phyloP scores from a whole-genome alignment of 2,888 invertebrate species.

The Tanypteryx hageni region DNA sequence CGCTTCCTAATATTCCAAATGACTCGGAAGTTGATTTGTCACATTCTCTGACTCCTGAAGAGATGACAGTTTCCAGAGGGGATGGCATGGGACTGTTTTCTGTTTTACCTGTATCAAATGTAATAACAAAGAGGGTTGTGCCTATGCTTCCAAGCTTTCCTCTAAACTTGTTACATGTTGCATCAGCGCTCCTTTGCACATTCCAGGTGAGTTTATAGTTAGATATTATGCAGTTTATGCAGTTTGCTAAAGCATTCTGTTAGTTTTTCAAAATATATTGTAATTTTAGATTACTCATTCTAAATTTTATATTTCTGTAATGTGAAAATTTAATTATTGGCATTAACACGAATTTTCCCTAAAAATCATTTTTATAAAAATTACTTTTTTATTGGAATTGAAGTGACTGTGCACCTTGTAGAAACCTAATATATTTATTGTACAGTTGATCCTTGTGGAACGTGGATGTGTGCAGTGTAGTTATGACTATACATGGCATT shows the following conservation, averaged over 20 bases:
- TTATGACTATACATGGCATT: too few species aligned
- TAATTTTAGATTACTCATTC: neutral
- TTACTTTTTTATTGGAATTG: too few species aligned
- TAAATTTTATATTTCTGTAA: too few species aligned
- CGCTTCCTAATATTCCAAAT: slow-evolving; percentile 2
- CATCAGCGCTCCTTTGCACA: slow-evolving; percentile 42
- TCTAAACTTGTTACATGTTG: neutral
- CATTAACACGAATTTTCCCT: too few species aligned
- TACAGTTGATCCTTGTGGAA: too few species aligned
- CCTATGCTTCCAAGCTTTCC: slow-evolving; percentile 49
- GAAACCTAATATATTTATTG: too few species aligned
- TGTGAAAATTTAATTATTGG: too few species aligned
- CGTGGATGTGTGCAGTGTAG: too few species aligned
- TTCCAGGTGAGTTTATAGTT: slow-evolving; percentile 41
- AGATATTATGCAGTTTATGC: neutral
- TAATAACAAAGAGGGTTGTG: slow-evolving; percentile 27
- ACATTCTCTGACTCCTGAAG: slow-evolving; percentile 8
- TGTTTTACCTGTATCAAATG: slow-evolving; percentile 48
- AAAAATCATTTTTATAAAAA: too few species aligned
- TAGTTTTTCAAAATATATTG: neutral
- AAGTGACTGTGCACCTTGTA: too few species aligned
- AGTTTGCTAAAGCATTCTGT: neutral
- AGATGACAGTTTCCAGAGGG: slow-evolving; percentile 9
- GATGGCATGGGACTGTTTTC: slow-evolving; percentile 46
- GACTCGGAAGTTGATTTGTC: slow-evolving; percentile 13